A percentile compares a stretch with the other conserved stretches of the same genome.
Conservation (phyloP, 1,140 invertebrate species). For the Neotoxoptera formosana region DNA sequence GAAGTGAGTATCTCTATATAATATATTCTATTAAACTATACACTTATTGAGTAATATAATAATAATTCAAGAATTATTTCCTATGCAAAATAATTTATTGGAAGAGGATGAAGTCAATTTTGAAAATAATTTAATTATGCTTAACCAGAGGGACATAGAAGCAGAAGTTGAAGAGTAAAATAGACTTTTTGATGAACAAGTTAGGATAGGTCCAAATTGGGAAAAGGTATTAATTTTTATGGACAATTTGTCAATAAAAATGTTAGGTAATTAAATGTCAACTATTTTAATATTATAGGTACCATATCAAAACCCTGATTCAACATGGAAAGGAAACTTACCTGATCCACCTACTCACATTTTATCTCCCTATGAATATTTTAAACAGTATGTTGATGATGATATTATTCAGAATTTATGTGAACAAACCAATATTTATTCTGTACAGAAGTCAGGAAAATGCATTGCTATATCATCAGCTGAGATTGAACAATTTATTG, state of each 20-base stretch:
- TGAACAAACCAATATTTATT: background rate
- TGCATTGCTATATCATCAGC: background rate
- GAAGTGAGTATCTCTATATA: background rate
- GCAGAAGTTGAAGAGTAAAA: background rate
- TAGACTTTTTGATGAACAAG: background rate
- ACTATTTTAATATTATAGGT: background rate
- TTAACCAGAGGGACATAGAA: background rate
- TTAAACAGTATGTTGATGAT: slow-evolving; percentile 8
- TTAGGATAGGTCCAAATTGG: background rate
- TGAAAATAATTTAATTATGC: background rate
- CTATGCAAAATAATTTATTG: background rate
- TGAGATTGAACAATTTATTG: background rate
- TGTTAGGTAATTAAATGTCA: background rate
- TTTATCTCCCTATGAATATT: background rate
- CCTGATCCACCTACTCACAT: background rate
- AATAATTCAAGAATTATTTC: background rate
- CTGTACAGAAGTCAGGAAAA: background rate
- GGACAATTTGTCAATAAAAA: background rate
- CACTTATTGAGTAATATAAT: background rate
- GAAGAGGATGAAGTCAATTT: background rate
- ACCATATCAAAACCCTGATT: background rate
- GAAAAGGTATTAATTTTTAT: background rate
- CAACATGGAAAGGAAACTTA: background rate
- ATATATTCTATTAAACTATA: background rate
- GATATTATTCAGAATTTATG: background rate